Base-by-base conservation (phyloP, 2,797 vertebrate genomes). In the Pantherophis alleghaniensis region DNA sequence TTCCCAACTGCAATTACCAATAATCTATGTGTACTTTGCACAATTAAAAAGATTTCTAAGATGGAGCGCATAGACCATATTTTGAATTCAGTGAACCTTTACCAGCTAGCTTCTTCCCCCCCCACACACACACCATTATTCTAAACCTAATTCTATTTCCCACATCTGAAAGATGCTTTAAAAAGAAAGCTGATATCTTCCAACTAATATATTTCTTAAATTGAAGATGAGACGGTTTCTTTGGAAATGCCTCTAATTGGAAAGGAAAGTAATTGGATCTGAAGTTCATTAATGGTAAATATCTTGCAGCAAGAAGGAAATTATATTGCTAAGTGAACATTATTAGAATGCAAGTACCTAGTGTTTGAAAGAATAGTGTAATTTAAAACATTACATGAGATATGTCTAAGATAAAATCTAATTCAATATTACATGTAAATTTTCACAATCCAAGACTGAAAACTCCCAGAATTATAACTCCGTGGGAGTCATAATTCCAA, bases 201-300 rank as follows among this genome's bases (percentile, higher is more conserved):
- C 74, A 91, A 28, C 32, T 59, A 57, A 91, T 79, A 91, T 42
- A 91, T 91, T 86, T 79, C 74, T 59, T 86, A 86, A 86, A 51
- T 60, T 47, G 37, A 79, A 60, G 11, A 91, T 60, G 24, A 86
- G 5, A 57, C 14, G 18, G 37, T 86, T 59, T 60, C 74, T 47
- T 59, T 47, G 32, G 47, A 91, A 91, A 91, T 83, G 12, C 47
- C 37, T 79, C 74, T 47, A 60, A 86, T 37, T 20, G 16, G 53
- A 60, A 47, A 20, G 24, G 37, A 60, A 86, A 57, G 87, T n/a
- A 59, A 86, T 91, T 74, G 83, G 32, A 42, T 59, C 55, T 47
- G 69, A 91, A 91, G 24, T 91, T 79, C 56, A 51, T 86, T 86
- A 26, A 51, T 13, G 11, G 66, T 90, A 91, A 86, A 59, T 60